A percentile compares a stretch with the other conserved stretches of the same genome.
phyloP scores from a whole-genome alignment of 2,888 invertebrate genomes.

The Anarsia innoxiella region DNA sequence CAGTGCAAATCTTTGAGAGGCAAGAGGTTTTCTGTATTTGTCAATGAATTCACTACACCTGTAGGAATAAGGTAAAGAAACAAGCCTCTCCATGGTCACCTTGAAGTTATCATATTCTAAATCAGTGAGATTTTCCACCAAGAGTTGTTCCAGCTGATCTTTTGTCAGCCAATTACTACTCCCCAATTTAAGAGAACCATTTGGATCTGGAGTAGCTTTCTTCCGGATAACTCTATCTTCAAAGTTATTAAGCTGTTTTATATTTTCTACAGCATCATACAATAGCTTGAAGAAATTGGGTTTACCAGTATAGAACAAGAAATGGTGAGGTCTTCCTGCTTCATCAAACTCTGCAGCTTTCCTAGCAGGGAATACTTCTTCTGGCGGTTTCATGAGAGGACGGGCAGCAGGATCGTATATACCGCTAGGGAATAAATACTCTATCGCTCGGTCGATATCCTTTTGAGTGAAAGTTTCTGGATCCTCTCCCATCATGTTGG shows the following conservation, averaged over 20 bases:
- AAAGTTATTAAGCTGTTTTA: constrained; percentile 78
- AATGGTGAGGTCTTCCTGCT: constrained; percentile 92
- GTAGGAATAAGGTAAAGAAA: constrained; percentile 82
- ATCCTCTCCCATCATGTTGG: constrained; percentile 99
- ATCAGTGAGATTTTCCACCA: constrained; percentile 81
- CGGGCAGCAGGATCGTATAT: constrained; percentile 88
- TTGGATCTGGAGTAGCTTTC: constrained; percentile 76
- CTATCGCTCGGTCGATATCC: constrained; percentile 90
- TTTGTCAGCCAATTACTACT: constrained; percentile 78
- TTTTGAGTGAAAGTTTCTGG: constrained; percentile 90
- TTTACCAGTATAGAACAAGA: constrained; percentile 92
- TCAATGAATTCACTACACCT: constrained; percentile 83
- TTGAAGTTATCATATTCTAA: constrained; percentile 83
- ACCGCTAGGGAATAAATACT: constrained; percentile 97
- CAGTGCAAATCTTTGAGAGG: constrained; percentile 72
- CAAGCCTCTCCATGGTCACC: constrained; percentile 81
- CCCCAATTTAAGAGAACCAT: constrained; percentile 62
- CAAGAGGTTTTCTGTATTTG: constrained; percentile 77
- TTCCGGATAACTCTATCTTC: constrained; percentile 82
- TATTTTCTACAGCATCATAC: constrained; percentile 83
- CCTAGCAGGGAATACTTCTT: constrained; percentile 86
- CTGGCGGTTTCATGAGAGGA: constrained; percentile 93
- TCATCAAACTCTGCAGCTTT: constrained; percentile 94
- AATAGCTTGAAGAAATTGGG: constrained; percentile 90
- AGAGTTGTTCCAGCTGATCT: constrained; percentile 75